Conservation (phyloP, 2,797 vertebrate genomes). For the Gymnoscopelus braueri region DNA sequence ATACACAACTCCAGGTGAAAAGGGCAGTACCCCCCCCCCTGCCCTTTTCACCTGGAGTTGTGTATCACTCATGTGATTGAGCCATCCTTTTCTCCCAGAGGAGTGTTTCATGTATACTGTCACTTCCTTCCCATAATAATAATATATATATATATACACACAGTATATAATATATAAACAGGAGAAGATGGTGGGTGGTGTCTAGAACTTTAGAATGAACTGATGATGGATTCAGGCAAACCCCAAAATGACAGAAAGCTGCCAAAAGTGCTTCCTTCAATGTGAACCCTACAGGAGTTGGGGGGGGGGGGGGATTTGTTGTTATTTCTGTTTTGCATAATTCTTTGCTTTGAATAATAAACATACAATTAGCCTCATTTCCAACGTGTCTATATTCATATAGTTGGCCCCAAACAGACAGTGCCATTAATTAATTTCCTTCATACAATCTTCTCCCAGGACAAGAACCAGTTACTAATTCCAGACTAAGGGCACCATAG, state of each 20-base stretch:
- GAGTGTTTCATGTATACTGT: not conserved
- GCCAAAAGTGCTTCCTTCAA: too few relatives aligned
- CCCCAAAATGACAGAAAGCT: too few relatives aligned
- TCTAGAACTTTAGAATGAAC: too few relatives aligned
- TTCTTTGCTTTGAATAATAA: slow-evolving; percentile 2
- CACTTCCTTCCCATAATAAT: not conserved
- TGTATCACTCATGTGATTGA: too few relatives aligned
- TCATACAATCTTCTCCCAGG: not conserved
- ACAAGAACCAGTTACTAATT: slow-evolving; percentile 12
- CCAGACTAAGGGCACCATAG: not conserved
- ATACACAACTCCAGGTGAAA: not conserved
- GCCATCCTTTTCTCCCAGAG: not conserved
- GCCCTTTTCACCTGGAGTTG: too few relatives aligned
- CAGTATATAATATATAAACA: not conserved
- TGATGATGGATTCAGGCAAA: too few relatives aligned
- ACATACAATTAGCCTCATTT: not conserved
- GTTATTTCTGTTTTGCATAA: not conserved
- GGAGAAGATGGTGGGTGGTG: too few relatives aligned
- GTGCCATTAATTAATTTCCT: not conserved
- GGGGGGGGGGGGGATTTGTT: not conserved
- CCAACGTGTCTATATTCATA: not conserved
- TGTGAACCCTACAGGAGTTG: not conserved
- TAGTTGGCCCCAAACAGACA: not conserved
- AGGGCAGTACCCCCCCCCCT: too few relatives aligned
- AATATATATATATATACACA: too few relatives aligned